Conservation (phyloP, 2,797 vertebrate species). For the Okamejei kenojei region DNA sequence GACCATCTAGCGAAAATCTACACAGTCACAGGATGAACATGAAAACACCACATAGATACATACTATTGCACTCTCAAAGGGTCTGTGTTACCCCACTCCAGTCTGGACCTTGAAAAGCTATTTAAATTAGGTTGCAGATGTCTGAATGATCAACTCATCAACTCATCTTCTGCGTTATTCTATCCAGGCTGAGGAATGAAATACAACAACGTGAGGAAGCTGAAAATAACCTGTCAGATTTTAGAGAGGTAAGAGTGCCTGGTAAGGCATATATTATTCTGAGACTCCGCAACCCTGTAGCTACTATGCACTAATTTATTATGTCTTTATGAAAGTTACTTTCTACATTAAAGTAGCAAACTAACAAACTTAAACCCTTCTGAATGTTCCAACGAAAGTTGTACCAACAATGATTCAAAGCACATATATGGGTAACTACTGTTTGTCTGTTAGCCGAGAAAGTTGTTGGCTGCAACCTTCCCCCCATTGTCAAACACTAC, state of each 20-base stretch:
- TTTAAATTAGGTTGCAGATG: background rate
- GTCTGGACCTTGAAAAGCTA: background rate
- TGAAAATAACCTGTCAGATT: conserved; percentile 32
- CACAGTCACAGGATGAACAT: no score
- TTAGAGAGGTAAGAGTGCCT: conserved; percentile 19
- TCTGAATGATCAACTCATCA: background rate
- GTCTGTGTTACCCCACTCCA: background rate
- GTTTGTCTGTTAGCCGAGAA: background rate
- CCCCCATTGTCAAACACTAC: no score
- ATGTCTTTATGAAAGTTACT: background rate
- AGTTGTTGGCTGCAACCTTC: no score
- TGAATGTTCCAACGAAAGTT: background rate
- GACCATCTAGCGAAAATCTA: no score
- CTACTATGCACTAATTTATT: background rate
- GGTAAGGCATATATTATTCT: background rate
- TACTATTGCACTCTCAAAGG: no score
- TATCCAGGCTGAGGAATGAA: conserved; percentile 31
- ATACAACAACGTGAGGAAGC: conserved; percentile 31
- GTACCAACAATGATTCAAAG: background rate
- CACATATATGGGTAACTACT: background rate
- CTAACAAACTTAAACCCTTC: background rate
- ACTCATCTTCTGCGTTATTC: background rate
- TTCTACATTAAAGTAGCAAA: background rate
- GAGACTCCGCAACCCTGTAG: background rate
- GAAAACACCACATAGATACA: no score